A percentile compares a stretch with the other conserved stretches of the same genome.
Evolutionary conservation across 1,140 invertebrate genomes (phyloP).

Genomic region (Drosophila teissieri): DNA sequence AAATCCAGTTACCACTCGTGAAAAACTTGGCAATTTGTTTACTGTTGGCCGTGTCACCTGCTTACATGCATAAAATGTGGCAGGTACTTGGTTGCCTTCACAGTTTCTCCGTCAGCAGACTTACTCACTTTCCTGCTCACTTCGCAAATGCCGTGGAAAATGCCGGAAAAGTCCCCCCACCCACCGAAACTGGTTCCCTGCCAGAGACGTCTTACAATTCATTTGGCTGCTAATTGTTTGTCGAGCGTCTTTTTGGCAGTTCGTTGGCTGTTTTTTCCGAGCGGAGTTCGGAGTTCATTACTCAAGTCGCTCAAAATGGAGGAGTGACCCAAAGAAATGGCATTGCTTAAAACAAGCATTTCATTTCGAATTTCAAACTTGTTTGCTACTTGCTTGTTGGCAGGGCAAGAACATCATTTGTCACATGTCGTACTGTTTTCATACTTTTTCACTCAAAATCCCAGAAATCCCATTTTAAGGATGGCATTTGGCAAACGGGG

Average conservation of each 20-base stretch:
- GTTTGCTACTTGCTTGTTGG: background rate
- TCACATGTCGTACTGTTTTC: background rate
- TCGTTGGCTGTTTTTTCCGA: background rate
- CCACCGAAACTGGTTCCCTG: background rate
- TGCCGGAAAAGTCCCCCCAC: background rate
- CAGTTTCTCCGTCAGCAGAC: conserved; percentile 4
- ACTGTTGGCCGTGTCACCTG: conserved; percentile 5
- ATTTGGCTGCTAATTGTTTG: conserved; percentile 43
- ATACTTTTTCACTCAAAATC: background rate
- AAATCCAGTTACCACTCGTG: background rate
- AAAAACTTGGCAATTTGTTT: conserved; percentile 9
- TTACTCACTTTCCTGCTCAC: background rate
- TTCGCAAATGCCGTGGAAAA: background rate
- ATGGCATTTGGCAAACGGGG: background rate
- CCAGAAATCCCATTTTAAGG: background rate
- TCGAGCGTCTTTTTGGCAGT: conserved; percentile 13
- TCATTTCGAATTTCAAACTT: background rate
- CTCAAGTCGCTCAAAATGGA: conserved; percentile 2
- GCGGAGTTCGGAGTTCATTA: conserved; percentile 25
- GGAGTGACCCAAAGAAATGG: conserved; percentile 7
- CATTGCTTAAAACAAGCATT: conserved; percentile 3
- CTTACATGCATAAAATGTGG: conserved; percentile 7
- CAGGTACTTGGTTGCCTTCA: conserved; percentile 8
- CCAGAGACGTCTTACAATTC: conserved; percentile 24
- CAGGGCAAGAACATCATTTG: background rate